Evolutionary conservation across 2,113 vertebrate genomes (phyloP).

Genomic region (Heterochromis multidens): DNA sequence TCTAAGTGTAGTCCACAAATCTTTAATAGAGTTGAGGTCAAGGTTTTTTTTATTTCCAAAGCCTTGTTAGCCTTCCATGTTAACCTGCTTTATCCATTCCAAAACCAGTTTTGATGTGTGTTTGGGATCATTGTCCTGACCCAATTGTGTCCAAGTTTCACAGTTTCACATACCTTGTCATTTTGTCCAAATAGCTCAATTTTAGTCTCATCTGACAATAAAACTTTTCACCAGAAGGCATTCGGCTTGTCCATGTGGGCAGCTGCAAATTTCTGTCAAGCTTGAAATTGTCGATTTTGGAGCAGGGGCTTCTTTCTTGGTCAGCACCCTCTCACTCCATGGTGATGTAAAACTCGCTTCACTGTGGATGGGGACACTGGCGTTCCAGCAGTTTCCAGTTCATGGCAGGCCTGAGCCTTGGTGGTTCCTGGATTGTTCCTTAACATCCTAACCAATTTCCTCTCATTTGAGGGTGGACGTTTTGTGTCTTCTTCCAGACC

Average conservation of each 20-base stretch:
- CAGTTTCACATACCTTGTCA: not conserved
- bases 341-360: not conserved
- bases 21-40: not conserved
- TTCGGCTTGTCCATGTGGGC: not conserved
- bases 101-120: not conserved
- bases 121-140: not conserved
- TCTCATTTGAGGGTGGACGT: not conserved
- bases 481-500: not conserved
- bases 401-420: not conserved
- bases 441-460: not conserved
- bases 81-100: not conserved
- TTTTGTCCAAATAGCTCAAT: too few relatives aligned
- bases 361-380: rapidly evolving
- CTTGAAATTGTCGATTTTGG: not conserved
- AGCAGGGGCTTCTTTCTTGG: too few relatives aligned
- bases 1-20: not conserved
- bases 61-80: not conserved
- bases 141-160: not conserved
- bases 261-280: not conserved
- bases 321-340: rapidly evolving
- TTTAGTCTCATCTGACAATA: too few relatives aligned
- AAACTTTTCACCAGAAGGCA: too few relatives aligned
- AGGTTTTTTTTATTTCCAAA: not conserved
- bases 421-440: too few relatives aligned
- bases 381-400: not conserved